Conservation (phyloP, 2,113 vertebrate species). For the Nyctereutes procyonoides region DNA sequence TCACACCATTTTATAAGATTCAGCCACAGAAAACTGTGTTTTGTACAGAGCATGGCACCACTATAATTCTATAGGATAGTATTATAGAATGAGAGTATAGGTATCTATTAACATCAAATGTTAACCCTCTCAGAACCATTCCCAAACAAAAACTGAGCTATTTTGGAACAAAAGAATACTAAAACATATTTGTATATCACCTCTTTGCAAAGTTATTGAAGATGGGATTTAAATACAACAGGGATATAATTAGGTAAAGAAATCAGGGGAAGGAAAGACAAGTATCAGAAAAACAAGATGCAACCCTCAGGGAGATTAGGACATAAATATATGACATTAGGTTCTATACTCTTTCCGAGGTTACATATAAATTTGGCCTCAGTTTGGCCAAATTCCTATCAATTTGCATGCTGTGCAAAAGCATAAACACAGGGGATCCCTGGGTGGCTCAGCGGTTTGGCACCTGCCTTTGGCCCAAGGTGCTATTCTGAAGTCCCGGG, state of each 20-base stretch:
- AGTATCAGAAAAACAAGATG: not conserved
- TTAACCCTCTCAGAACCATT: not conserved
- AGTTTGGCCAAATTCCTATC: not conserved
- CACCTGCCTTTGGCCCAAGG: too few relatives aligned
- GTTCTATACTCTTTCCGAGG: not conserved
- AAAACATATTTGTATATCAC: constrained; percentile 2
- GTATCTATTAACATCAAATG: not conserved
- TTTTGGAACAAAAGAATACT: constrained; percentile 14
- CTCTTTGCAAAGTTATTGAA: constrained; percentile 16
- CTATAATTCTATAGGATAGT: not conserved
- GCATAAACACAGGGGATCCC: not conserved
- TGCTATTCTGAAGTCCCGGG: too few relatives aligned
- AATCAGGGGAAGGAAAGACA: not conserved
- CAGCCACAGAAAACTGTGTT: not conserved
- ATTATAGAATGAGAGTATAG: not conserved
- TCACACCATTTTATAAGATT: not conserved
- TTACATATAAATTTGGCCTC: not conserved
- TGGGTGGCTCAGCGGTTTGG: too few relatives aligned
- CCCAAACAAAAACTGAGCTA: not conserved
- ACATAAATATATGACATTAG: not conserved
- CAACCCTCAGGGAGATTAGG: not conserved
- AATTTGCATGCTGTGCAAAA: not conserved
- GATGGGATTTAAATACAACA: not conserved
- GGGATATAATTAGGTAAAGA: constrained; percentile 26
- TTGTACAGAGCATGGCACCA: not conserved